Evolutionary conservation across 2,113 vertebrate species (phyloP).

Genomic region (Brevimyrus niger): DNA sequence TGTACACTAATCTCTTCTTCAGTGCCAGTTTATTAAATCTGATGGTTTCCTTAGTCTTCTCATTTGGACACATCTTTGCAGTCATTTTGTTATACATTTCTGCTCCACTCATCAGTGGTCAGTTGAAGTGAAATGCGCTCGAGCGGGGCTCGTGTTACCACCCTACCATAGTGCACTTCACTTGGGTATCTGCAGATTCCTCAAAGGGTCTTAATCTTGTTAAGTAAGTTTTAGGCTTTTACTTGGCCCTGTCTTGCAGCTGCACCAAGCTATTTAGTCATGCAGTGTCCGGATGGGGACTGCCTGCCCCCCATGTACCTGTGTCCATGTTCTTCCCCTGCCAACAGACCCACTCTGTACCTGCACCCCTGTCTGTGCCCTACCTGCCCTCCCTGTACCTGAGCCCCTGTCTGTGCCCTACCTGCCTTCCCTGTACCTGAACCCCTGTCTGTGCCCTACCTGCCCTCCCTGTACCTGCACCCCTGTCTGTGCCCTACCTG

Average conservation of each 20-base stretch:
- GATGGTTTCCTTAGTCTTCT: neutral
- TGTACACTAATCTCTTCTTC: neutral
- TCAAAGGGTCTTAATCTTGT: neutral
- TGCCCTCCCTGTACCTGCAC: neutral
- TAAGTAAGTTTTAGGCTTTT: neutral
- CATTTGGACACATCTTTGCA: neutral
- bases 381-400: neutral
- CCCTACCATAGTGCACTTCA: neutral
- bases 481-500: neutral
- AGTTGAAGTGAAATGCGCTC: neutral
- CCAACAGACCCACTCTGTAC: too few relatives aligned
- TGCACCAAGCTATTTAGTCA: neutral
- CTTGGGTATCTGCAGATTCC: neutral
- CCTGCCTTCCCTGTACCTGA: neutral
- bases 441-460: neutral
- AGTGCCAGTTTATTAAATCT: neutral
- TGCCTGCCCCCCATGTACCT: neutral
- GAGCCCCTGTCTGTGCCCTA: neutral
- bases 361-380: too few relatives aligned
- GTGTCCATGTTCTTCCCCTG: too few relatives aligned
- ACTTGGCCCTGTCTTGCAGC: neutral
- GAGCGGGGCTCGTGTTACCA: neutral
- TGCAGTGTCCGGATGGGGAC: neutral
- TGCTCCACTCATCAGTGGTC: neutral
- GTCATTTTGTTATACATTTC: neutral